Evolutionary conservation across 2,797 vertebrate species (phyloP).

Genomic region (Ispidina lecontei): DNA sequence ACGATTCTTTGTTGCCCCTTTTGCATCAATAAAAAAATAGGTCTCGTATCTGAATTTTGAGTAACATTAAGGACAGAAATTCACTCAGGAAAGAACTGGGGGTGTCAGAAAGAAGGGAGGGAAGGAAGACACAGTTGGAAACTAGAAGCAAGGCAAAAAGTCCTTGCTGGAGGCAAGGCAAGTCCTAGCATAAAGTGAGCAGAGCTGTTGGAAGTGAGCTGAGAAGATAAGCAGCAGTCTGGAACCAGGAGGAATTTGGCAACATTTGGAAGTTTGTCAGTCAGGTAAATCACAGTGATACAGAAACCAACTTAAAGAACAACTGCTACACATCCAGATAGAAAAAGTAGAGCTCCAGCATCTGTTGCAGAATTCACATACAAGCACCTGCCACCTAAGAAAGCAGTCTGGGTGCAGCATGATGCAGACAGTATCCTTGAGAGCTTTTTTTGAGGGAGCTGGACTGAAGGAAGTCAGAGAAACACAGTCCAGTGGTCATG

Average conservation of each 20-base stretch:
- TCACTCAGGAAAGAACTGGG: not conserved
- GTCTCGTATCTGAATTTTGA: not conserved
- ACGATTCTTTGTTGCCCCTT: not conserved
- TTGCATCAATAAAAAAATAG: not conserved
- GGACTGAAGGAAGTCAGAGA: not conserved
- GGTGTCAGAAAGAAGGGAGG: not conserved
- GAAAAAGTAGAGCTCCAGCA: not conserved
- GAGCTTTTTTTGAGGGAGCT: not conserved
- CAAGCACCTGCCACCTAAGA: not conserved
- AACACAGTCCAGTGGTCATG: rapidly evolving
- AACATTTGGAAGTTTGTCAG: not conserved
- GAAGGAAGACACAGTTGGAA: not conserved
- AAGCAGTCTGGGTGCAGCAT: not conserved
- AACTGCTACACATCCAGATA: not conserved
- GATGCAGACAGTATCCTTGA: not conserved
- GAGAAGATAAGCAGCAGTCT: not conserved
- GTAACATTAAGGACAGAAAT: not conserved
- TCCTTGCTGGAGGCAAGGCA: not conserved
- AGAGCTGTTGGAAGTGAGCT: not conserved
- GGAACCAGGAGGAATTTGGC: not conserved
- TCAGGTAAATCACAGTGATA: not conserved
- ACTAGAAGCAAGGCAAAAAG: not conserved
- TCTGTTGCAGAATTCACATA: not conserved
- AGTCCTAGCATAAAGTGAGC: not conserved
- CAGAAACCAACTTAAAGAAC: not conserved